Percentiles rank a stretch among this genome's conserved stretches.
Evolutionary conservation across 1,140 invertebrate species (phyloP).

Genomic region (Drosophila seguyi): DNA sequence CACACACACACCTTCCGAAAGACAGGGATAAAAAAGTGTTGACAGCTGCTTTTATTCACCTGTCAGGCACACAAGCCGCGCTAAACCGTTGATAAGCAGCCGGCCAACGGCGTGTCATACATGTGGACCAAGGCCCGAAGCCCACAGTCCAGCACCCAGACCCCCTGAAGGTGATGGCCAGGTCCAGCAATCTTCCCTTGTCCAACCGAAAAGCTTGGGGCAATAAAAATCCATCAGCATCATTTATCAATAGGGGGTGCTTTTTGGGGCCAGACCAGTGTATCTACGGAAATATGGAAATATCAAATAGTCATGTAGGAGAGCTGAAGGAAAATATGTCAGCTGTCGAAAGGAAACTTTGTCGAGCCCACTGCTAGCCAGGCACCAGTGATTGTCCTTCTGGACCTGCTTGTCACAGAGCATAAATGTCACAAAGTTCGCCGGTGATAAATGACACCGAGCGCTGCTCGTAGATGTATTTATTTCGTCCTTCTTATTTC

Average conservation of each 20-base stretch:
- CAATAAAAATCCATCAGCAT: conserved; percentile 81
- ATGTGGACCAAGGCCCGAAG: conserved; percentile 33
- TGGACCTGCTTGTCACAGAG: conserved; percentile 48
- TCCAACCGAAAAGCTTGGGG: conserved; percentile 40
- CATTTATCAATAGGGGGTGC: conserved; percentile 70
- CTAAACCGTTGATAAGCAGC: conserved; percentile 80
- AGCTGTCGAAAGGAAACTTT: conserved; percentile 47
- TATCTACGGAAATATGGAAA: conserved; percentile 65
- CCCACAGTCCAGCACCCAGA: neutral
- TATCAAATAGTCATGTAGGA: conserved; percentile 69
- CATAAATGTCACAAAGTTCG: conserved; percentile 80
- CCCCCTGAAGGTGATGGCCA: neutral
- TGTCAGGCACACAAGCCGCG: conserved; percentile 77
- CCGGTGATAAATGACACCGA: conserved; percentile 71
- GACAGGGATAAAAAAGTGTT: conserved; percentile 64
- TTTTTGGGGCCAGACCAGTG: conserved; percentile 21
- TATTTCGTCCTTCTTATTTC: conserved; percentile 35
- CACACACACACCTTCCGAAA: conserved; percentile 6
- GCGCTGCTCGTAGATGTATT: conserved; percentile 39
- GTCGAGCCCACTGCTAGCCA: conserved; percentile 21
- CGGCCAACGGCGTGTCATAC: conserved; percentile 60
- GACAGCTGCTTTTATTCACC: conserved; percentile 82
- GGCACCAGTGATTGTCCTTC: conserved; percentile 35
- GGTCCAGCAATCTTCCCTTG: conserved; percentile 18
- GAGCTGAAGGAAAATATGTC: conserved; percentile 54